Evolutionary conservation across 2,113 vertebrate species (phyloP), one percentile per base, ranked within the genome.

Genomic region (Pyxicephalus adspersus): DNA sequence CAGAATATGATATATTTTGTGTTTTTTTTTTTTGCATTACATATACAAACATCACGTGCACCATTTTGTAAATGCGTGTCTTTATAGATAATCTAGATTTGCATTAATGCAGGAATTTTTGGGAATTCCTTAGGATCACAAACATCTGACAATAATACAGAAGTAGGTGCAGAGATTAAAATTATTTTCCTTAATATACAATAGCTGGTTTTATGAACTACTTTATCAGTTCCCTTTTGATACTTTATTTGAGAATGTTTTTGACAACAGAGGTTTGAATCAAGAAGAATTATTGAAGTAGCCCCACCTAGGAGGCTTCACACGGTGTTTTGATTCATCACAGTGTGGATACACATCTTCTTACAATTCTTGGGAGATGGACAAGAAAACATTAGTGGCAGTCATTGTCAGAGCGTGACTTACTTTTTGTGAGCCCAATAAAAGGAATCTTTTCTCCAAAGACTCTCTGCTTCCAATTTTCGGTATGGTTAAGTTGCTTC

Each of bases 391-490:
- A 8, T 54, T 64, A 64, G 18, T 50, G 60, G 38, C 45, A 66
- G n/a, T 31, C 63, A 77, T 20, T 2, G 25, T 16, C 6, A 34
- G 7, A 66, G 58, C 6, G 77, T 28, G 68, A 74, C 70, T 83
- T 87, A 84, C 81, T 85, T 65, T 71, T 77, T 76, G 81, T 87
- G 19, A 91, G 72, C 2, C 83, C 86, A 83, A 86, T 72, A 73
- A 91, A 85, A 26, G 68, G 84, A 51, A 87, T 20, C 7, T n/a
- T 81, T 58, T 64, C 45, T 73, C 25, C 26, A 31, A 18, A 20
- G 22, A 1, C 25, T 64, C 38, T 72, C 15, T 80, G 50, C 29
- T 72, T 73, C 52, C 2, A 23, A 52, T 64, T 52, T 34, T 25
- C 60, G n/a, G 58, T 57, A 50, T 64, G 79, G 68, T 74, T 25